These are phyloP conservation scores for Patella depressa DNA, from an alignment of 2,888 invertebrate species.

Conservation along the genomic window DNA sequence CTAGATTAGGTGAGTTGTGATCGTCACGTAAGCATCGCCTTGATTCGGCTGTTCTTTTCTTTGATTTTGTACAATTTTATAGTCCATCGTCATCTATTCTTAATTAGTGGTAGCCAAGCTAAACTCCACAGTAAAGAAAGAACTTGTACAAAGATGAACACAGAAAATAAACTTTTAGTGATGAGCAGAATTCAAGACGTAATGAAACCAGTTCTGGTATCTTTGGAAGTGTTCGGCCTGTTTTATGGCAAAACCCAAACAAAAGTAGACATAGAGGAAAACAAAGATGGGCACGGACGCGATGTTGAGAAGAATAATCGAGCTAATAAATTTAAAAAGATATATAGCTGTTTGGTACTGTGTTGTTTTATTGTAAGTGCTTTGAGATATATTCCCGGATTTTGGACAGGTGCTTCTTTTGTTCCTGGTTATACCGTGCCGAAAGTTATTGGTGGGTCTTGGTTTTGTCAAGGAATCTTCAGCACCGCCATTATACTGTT, in stretches of 20 bases:
- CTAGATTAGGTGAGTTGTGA: too few relatives aligned
- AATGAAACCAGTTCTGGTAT: not conserved
- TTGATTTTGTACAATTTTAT: too few relatives aligned
- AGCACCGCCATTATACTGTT: not conserved
- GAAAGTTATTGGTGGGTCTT: not conserved
- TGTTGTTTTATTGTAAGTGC: not conserved
- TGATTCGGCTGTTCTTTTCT: too few relatives aligned
- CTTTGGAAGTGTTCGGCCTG: not conserved
- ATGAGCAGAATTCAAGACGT: not conserved
- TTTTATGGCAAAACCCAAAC: not conserved
- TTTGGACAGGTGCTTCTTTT: not conserved
- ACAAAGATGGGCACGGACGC: too few relatives aligned
- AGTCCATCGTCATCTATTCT: too few relatives aligned
- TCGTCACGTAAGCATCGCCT: too few relatives aligned
- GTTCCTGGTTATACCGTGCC: not conserved
- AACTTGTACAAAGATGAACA: too few relatives aligned
- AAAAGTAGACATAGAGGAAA: not conserved
- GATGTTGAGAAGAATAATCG: too few relatives aligned
- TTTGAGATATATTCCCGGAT: not conserved
- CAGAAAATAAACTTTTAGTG: too few relatives aligned
- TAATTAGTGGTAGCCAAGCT: too few relatives aligned
- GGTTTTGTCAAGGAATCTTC: not conserved
- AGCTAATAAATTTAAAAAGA: not conserved
- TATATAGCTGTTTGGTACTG: not conserved
- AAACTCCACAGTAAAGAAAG: too few relatives aligned